Conservation (phyloP, 1,140 invertebrate genomes). For the Vanessa tameamea region DNA sequence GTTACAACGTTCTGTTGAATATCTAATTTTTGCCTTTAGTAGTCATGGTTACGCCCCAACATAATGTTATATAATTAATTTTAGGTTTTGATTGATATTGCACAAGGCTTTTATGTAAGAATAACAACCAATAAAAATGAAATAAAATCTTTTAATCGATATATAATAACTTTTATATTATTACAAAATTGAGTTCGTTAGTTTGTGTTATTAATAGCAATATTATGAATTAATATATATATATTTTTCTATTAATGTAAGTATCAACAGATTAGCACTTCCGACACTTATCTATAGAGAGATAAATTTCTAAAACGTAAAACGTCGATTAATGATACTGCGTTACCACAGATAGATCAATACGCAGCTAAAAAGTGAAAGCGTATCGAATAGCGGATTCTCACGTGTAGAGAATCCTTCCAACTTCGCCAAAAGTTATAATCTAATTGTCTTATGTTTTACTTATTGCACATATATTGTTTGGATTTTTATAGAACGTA, state of each 20-base stretch:
- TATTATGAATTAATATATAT: background rate
- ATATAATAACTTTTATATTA: background rate
- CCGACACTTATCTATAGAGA: background rate
- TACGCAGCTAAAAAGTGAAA: conserved; percentile 43
- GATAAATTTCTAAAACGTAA: conserved; percentile 6
- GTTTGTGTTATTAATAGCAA: too few species aligned
- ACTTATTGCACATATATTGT: background rate
- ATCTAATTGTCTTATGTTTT: conserved; percentile 53
- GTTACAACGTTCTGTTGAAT: background rate
- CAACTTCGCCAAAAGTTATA: conserved; percentile 59
- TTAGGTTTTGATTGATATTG: too few species aligned
- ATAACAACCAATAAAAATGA: background rate
- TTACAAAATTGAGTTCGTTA: too few species aligned
- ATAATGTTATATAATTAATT: too few species aligned
- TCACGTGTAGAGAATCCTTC: conserved; percentile 54
- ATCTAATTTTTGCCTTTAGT: background rate
- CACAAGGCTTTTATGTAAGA: too few species aligned
- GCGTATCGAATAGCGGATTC: conserved; percentile 41
- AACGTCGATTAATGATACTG: conserved; percentile 6
- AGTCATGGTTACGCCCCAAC: too few species aligned
- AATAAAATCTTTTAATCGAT: background rate
- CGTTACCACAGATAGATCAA: conserved; percentile 34
- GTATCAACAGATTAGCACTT: background rate
- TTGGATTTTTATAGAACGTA: too few species aligned
- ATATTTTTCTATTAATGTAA: background rate